Evolutionary conservation across 2,888 invertebrate genomes (phyloP).

Genomic region (Ariolimax columbianus): DNA sequence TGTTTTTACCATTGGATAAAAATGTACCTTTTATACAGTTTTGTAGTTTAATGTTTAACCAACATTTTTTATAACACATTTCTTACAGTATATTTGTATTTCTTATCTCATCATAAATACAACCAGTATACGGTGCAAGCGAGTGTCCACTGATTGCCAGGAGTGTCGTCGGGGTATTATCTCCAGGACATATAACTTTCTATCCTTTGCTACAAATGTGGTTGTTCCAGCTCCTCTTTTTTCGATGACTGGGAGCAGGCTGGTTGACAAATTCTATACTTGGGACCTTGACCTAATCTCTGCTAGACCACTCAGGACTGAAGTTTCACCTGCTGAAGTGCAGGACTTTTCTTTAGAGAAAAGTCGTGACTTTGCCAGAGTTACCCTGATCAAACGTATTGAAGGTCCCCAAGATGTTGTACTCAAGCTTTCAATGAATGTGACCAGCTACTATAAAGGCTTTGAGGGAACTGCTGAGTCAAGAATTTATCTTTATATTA

Average conservation of each 20-base stretch:
- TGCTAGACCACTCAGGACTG: slow-evolving; percentile 81
- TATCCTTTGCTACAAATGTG: slow-evolving; percentile 88
- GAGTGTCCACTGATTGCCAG: slow-evolving; percentile 85
- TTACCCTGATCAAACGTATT: slow-evolving; percentile 87
- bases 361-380: slow-evolving; percentile 82
- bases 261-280: slow-evolving; percentile 85
- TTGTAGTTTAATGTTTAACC: not conserved
- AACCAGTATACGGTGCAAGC: slow-evolving; percentile 84
- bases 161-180: slow-evolving; percentile 89
- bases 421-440: slow-evolving; percentile 90
- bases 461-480: slow-evolving; percentile 91
- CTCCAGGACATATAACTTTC: slow-evolving; percentile 94
- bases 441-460: slow-evolving; percentile 80
- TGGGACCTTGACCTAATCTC: slow-evolving; percentile 86
- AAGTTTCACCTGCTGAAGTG: slow-evolving; percentile 71
- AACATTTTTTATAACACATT: not conserved
- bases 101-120: not conserved
- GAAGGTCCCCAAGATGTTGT: slow-evolving; percentile 94
- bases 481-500: slow-evolving; percentile 90
- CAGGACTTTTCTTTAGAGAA: slow-evolving; percentile 78
- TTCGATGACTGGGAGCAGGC: slow-evolving; percentile 90
- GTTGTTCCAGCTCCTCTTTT: slow-evolving; percentile 85
- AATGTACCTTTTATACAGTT: not conserved
- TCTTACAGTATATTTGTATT: not conserved
- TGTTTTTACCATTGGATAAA: not conserved